Evolutionary conservation across 2,888 invertebrate genomes (phyloP).

Genomic region (Drosophila nr. medialis): DNA sequence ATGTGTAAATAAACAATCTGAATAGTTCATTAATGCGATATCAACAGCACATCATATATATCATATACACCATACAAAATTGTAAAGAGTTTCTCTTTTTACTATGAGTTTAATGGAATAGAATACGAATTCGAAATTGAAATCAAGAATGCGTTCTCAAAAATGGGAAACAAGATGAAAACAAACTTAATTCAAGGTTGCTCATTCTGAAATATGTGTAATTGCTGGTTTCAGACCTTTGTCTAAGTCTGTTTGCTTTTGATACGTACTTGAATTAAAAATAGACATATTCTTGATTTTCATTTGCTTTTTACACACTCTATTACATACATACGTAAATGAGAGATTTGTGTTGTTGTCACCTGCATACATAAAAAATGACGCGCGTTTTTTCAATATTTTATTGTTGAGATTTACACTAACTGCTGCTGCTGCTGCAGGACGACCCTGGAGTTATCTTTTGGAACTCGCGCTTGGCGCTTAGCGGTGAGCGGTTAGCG

Average conservation of each 20-base stretch:
- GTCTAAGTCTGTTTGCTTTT: neutral
- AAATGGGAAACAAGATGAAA: neutral
- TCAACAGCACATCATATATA: neutral
- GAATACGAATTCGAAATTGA: neutral
- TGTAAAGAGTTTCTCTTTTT: neutral
- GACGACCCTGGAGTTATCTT: slow-evolving; percentile 11
- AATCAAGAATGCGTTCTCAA: neutral
- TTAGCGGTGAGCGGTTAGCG: slow-evolving; percentile 1
- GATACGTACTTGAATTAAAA: neutral
- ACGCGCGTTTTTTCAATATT: neutral
- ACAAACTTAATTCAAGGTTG: neutral
- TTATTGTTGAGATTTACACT: neutral
- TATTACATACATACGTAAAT: neutral
- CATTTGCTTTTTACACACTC: slow-evolving; percentile 1
- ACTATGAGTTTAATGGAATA: neutral
- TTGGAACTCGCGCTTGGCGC: neutral
- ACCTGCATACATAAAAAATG: neutral
- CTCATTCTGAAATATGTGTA: neutral
- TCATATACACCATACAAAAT: neutral
- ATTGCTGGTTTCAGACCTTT: neutral
- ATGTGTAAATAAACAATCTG: neutral
- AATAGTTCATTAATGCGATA: neutral
- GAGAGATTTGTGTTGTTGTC: slow-evolving; percentile 10
- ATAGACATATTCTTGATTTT: neutral
- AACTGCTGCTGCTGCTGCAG: slow-evolving; percentile 11